A percentile compares a stretch with the other conserved stretches of the same genome.
Conservation (phyloP, 2,113 vertebrate genomes). For the Chloroceryle aenea region DNA sequence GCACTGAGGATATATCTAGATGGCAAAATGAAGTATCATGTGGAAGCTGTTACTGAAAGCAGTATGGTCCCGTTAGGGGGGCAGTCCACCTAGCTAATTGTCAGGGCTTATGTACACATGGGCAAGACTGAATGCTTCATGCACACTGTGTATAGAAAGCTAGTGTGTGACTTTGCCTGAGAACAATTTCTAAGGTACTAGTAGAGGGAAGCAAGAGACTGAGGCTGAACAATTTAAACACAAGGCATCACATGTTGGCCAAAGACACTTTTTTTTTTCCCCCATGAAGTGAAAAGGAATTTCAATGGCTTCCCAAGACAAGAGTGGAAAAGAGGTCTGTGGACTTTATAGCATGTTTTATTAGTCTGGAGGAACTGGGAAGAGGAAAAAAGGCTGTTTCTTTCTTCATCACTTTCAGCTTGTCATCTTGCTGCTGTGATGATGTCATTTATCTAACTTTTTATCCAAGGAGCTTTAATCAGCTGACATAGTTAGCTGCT, state of each 20-base stretch:
- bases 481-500: background rate
- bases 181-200: background rate
- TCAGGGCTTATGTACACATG: background rate
- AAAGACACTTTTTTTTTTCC: background rate
- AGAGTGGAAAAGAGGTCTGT: background rate
- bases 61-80: too few species aligned
- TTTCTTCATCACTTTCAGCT: background rate
- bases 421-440: background rate
- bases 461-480: background rate
- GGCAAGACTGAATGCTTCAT: background rate
- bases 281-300: background rate
- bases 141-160: background rate
- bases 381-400: background rate
- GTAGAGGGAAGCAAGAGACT: background rate
- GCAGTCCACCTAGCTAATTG: background rate
- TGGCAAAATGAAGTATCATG: background rate
- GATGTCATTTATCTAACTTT: background rate
- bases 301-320: background rate
- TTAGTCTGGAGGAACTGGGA: background rate
- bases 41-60: background rate
- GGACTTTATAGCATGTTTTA: background rate
- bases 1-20: background rate
- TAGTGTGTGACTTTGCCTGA: background rate
- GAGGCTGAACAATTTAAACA: background rate
- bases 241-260: background rate